Evolutionary conservation across 2,797 vertebrate genomes (phyloP).

Genomic region (Agapornis canus): DNA sequence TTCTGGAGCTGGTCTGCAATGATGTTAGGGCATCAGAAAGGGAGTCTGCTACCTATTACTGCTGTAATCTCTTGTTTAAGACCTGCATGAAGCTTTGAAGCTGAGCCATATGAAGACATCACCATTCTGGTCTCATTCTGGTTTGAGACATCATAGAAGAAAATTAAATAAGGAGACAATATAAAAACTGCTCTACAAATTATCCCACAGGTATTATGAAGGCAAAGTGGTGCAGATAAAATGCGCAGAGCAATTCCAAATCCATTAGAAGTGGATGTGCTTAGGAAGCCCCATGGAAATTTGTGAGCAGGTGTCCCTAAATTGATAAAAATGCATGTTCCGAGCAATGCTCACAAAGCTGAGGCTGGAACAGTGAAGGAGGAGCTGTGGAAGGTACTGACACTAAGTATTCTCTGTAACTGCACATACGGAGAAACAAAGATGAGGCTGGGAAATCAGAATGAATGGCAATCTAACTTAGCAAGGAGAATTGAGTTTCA

Average conservation of each 20-base stretch:
- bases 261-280: not conserved
- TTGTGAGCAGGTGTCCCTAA: not conserved
- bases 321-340: not conserved
- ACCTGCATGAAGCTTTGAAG: not conserved
- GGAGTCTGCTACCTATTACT: not conserved
- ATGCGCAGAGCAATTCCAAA: not conserved
- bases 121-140: slow-evolving; percentile 4
- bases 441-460: not conserved
- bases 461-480: not conserved
- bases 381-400: not conserved
- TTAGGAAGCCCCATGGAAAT: not conserved
- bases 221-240: not conserved
- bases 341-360: not conserved
- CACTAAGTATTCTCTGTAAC: not conserved
- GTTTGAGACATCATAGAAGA: not conserved
- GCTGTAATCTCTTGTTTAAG: not conserved
- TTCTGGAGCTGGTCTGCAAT: not conserved
- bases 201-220: not conserved
- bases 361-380: not conserved
- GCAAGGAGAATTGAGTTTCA: not conserved
- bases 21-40: not conserved
- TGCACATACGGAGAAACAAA: not conserved
- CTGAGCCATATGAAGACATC: not conserved
- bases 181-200: not conserved
- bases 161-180: slow-evolving; percentile 37